A percentile compares a stretch with the other conserved stretches of the same genome.
Conservation (phyloP, 2,113 vertebrate genomes). For the Anarrhichthys ocellatus region DNA sequence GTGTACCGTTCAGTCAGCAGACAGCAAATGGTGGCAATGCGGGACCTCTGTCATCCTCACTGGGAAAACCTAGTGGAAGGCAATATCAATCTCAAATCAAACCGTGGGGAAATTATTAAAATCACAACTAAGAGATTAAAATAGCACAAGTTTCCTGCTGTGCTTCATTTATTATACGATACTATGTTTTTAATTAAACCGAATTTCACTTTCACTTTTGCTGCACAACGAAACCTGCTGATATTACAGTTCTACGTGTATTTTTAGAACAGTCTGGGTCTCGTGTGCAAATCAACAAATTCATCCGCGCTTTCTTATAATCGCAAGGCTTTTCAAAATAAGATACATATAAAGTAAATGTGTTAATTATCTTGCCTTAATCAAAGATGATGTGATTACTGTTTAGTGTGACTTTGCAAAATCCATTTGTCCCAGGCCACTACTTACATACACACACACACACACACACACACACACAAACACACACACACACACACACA, state of each 20-base stretch:
- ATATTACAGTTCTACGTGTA: neutral
- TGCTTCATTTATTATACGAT: neutral
- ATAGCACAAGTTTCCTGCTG: neutral
- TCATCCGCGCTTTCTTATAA: too few species aligned
- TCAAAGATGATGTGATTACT: conserved; percentile 6
- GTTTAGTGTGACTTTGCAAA: conserved; percentile 6
- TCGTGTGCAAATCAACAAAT: too few species aligned
- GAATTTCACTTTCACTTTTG: neutral
- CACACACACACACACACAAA: neutral
- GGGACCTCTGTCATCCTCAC: neutral
- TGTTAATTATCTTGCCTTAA: too few species aligned
- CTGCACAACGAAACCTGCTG: neutral
- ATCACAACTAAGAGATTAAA: neutral
- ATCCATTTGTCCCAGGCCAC: conserved; percentile 1
- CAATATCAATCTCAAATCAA: neutral
- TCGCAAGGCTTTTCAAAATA: neutral
- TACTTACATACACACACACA: too few species aligned
- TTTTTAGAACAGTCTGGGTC: neutral
- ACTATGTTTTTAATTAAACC: neutral
- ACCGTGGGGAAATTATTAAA: neutral
- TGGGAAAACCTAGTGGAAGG: neutral
- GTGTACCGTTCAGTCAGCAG: neutral
- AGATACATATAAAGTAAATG: neutral
- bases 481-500: neutral
- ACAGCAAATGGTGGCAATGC: neutral